Base-by-base conservation (phyloP, 2,797 vertebrate genomes). In the Anguilla obscura region DNA sequence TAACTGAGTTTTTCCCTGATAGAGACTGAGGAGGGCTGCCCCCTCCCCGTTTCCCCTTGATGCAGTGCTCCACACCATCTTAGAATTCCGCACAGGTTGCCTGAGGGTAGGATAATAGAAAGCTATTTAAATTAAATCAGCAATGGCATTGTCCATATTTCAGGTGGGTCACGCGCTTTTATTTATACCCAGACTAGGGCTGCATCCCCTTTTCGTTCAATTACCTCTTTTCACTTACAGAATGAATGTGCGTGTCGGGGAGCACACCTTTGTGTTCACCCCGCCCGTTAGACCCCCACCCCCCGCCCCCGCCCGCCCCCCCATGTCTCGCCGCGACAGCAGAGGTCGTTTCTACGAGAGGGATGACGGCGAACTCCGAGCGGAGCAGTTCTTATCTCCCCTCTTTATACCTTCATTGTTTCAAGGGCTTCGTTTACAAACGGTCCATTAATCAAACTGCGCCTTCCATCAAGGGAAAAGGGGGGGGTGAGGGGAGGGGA, bases 361-460 rank as follows among this genome's bases (percentile, higher is more conserved):
- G 93, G 95, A 96, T 96, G 96, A 95, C 95, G 95, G 94, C 94
- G 94, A 96, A 96, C 94, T 95, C 12, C 95, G 94, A 95, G 94
- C 96, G 93, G 94, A 95, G 95, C 93, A 91, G 92, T 91, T 92
- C 95, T 96, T 96, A 96, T 96, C 95, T 96, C 94, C 94, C 94
- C 95, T 95, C 95, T 56, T 79, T 87, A 86, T 63, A 86, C 74
- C 82, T 69, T 87, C 96, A 96, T 96, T 96, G 95, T 96, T 96
- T 96, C 94, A 96, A 96, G 95, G 95, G 94, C 96, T 96, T 96
- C 95, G 94, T 96, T 95, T 96, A 95, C 95, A 94, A 95, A 94
- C 92, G 88, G 93, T 90, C 93, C 94, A 96, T 96, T 96, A 96
- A 96, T 96, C 95, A 96, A 92, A 93, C 93, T 89, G 93, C 92